Conservation (phyloP, 37 sponge, comb jelly and placozoan genomes). For the Spongilla lacustris region DNA sequence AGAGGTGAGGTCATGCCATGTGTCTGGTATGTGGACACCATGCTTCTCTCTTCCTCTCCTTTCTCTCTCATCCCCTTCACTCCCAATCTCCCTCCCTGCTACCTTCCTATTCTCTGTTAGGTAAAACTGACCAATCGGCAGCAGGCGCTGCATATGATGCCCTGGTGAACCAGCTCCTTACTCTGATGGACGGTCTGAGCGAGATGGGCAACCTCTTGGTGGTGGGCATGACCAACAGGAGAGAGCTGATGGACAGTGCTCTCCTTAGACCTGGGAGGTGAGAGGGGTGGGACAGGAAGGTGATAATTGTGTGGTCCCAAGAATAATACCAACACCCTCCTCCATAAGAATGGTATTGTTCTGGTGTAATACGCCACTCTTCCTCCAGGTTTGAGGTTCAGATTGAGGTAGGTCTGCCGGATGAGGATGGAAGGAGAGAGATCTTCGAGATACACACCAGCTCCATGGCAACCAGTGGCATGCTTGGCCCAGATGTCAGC, state of each 20-base stretch:
- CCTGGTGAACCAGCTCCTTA: slow-evolving; percentile 88
- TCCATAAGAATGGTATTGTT: too few relatives aligned
- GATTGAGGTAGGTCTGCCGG: slow-evolving; percentile 85
- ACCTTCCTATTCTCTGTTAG: background rate
- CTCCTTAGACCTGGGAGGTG: slow-evolving; percentile 85
- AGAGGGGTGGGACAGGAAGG: too few relatives aligned
- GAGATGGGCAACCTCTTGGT: slow-evolving; percentile 82
- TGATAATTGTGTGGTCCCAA: too few relatives aligned
- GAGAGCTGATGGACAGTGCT: slow-evolving; percentile 86
- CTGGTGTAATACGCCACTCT: background rate
- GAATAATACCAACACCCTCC: too few relatives aligned
- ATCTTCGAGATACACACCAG: slow-evolving; percentile 91
- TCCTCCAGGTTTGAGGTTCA: slow-evolving; percentile 84
- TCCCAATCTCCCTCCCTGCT: background rate
- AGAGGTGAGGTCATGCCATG: slow-evolving; percentile 49
- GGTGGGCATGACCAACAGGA: slow-evolving; percentile 79
- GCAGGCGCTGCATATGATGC: slow-evolving; percentile 90
- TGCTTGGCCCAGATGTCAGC: slow-evolving; percentile 61
- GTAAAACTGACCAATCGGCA: slow-evolving; percentile 68
- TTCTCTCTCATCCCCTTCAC: background rate
- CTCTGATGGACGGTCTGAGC: slow-evolving; percentile 66
- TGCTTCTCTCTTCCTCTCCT: background rate
- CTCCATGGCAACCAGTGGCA: slow-evolving; percentile 49
- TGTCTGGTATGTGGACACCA: background rate
- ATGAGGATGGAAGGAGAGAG: slow-evolving; percentile 79